These are phyloP conservation scores for Drosophila nigrodunni DNA, from an alignment of 1,140 invertebrate species.

Conservation along the genomic window DNA sequence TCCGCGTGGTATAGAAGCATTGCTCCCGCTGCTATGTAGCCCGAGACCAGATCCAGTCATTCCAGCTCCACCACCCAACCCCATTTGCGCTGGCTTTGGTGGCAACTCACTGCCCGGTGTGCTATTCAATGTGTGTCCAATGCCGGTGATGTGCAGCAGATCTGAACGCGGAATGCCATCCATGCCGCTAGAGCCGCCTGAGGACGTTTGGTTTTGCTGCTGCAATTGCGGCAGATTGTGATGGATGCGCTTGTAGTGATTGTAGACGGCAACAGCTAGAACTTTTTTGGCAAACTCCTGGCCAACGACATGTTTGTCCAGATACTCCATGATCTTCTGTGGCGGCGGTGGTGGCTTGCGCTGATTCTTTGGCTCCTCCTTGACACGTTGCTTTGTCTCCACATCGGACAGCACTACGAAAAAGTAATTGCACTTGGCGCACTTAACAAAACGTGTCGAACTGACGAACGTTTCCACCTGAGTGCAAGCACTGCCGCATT, in stretches of 20 bases:
- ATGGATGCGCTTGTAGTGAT: conserved; percentile 99
- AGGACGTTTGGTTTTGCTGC: conserved; percentile 50
- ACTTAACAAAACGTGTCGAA: conserved; percentile 98
- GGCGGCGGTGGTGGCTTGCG: conserved; percentile 94
- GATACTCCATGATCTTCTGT: conserved; percentile 98
- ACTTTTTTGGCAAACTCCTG: conserved; percentile 99
- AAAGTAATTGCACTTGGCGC: conserved; percentile 99
- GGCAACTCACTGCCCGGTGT: conserved; percentile 85
- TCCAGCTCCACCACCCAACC: conserved; percentile 50
- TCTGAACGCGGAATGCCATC: conserved; percentile 86
- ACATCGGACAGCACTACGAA: conserved; percentile 98
- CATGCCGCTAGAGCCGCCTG: conserved; percentile 85
- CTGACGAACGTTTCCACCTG: conserved; percentile 98
- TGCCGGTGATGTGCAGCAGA: conserved; percentile 93
- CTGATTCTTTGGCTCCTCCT: conserved; percentile 90
- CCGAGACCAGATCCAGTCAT: conserved; percentile 58
- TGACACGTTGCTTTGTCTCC: conserved; percentile 92
- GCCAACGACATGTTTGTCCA: conserved; percentile 98
- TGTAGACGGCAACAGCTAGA: conserved; percentile 99
- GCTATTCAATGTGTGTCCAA: conserved; percentile 87
- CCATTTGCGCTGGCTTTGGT: conserved; percentile 63
- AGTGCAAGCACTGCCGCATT: conserved; percentile 97
- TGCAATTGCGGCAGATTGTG: conserved; percentile 92
- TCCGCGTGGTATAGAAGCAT: conserved; percentile 15
- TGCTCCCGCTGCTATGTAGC: conserved; percentile 16